These are phyloP conservation scores for Chymomyza fuscimana DNA, from an alignment of 2,888 invertebrate species.

Conservation along the genomic window DNA sequence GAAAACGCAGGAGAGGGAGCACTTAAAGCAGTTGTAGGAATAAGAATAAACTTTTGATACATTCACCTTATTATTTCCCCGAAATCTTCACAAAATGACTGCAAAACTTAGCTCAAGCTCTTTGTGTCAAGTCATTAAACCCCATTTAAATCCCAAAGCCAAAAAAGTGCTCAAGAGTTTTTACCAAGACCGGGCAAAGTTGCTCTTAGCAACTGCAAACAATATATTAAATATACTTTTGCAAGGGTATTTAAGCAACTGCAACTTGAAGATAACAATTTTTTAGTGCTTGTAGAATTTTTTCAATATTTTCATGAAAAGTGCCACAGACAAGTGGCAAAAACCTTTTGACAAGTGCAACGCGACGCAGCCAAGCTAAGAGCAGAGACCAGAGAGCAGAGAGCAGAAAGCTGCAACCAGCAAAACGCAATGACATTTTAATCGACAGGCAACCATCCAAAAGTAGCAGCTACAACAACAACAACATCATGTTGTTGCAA, in stretches of 20 bases:
- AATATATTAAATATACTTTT: not conserved
- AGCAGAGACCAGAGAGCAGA: constrained; percentile 1
- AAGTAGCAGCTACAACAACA: constrained; percentile 4
- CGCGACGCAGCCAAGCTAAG: constrained; percentile 18
- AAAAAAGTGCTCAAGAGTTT: not conserved
- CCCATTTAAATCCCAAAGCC: not conserved
- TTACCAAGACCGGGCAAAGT: not conserved
- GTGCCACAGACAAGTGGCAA: constrained; percentile 4
- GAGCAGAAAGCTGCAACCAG: constrained; percentile 51
- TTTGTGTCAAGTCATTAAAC: not conserved
- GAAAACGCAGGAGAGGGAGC: too few species aligned
- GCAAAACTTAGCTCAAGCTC: too few species aligned
- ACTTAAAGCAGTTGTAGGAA: too few species aligned
- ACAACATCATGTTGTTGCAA: constrained; percentile 3
- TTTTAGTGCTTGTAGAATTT: not conserved
- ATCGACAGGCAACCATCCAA: constrained; percentile 54
- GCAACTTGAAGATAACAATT: not conserved
- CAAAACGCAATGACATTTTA: constrained; percentile 72
- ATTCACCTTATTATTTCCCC: too few species aligned
- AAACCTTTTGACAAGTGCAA: constrained; percentile 53
- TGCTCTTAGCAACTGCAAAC: not conserved
- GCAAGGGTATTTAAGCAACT: not conserved
- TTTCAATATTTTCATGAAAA: not conserved
- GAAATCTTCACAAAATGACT: too few species aligned
- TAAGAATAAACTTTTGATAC: too few species aligned